Conservation (phyloP, 37 sponge, comb jelly and placozoan species). For the Dysidea cf. avara region DNA sequence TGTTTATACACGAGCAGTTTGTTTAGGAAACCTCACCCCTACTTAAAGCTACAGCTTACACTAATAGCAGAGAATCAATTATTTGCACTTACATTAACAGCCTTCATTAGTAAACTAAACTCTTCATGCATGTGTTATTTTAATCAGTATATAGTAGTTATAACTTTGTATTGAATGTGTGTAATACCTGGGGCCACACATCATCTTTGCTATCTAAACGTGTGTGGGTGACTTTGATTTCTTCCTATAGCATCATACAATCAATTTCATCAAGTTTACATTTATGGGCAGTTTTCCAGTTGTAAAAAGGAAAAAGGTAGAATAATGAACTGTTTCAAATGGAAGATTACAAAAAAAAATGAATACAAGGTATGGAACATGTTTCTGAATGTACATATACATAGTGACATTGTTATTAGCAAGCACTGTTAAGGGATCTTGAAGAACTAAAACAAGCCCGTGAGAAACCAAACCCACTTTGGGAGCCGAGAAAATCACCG, state of each 20-base stretch:
- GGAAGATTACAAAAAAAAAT: conserved; percentile 43
- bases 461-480: conserved; percentile 31
- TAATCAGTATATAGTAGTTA: no score
- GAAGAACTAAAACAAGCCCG: conserved; percentile 35
- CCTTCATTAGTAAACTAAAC: no score
- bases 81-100: no score
- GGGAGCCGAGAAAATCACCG: conserved; percentile 43
- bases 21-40: no score
- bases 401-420: conserved; percentile 7
- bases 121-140: no score
- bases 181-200: no score
- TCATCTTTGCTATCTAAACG: no score
- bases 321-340: conserved; percentile 69
- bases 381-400: background rate
- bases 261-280: conserved; percentile 85
- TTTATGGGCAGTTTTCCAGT: conserved; percentile 59
- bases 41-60: no score
- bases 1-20: no score
- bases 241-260: conserved; percentile 58
- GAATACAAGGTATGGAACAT: conserved; percentile 12
- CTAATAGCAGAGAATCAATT: no score
- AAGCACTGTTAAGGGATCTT: conserved; percentile 18
- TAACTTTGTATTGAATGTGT: no score
- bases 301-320: conserved; percentile 47
- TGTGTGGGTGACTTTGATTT: no score